Conservation (phyloP, 1,140 invertebrate genomes). For the Microplitis mediator region DNA sequence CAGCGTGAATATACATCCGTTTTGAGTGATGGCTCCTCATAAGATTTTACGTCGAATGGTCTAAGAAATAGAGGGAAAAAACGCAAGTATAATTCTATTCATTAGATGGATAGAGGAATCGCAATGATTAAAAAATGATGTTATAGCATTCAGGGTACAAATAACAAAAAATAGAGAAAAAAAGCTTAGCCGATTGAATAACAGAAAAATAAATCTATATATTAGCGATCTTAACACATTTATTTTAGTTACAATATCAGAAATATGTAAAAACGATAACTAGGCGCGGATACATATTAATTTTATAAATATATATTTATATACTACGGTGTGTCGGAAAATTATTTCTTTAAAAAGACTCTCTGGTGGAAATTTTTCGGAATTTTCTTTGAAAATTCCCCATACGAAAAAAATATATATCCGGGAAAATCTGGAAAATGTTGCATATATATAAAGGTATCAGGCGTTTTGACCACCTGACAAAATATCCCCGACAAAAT, state of each 20-base stretch:
- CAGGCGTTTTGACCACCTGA: too few species aligned
- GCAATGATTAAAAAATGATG: conserved; percentile 27
- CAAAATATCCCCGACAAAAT: too few species aligned
- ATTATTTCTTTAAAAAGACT: too few species aligned
- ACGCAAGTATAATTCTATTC: conserved; percentile 4
- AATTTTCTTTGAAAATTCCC: too few species aligned
- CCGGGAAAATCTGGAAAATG: too few species aligned
- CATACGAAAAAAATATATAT: too few species aligned
- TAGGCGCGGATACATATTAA: conserved; percentile 41
- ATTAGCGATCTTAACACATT: conserved; percentile 29
- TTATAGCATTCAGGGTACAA: conserved; percentile 33
- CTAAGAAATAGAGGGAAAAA: not conserved
- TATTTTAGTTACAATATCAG: not conserved
- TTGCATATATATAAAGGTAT: too few species aligned
- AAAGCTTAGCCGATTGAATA: conserved; percentile 10
- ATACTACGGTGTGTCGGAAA: too few species aligned
- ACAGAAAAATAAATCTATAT: conserved; percentile 9
- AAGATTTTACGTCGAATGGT: not conserved
- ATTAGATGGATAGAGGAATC: conserved; percentile 37
- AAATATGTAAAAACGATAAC: conserved; percentile 34
- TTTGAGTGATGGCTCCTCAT: not conserved
- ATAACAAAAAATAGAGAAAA: conserved; percentile 7
- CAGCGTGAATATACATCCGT: too few species aligned
- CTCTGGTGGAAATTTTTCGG: too few species aligned
- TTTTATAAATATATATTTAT: not conserved